phyloP scores from a whole-genome alignment of 2,888 invertebrate genomes.

The Fragum whitleyi region DNA sequence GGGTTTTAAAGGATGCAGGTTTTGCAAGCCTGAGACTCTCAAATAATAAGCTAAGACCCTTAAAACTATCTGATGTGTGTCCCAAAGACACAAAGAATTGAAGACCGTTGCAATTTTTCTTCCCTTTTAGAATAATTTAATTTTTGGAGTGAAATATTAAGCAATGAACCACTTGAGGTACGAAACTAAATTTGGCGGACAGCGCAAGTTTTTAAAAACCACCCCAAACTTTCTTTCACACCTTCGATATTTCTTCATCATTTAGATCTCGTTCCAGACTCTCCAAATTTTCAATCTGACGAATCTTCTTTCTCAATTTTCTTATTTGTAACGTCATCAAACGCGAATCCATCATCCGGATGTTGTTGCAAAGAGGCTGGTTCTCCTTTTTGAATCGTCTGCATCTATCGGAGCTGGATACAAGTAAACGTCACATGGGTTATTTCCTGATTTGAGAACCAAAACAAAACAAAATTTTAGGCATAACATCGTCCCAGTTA shows the following conservation, averaged over 20 bases:
- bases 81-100: too few relatives aligned
- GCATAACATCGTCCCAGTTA: too few relatives aligned
- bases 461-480: conserved; percentile 28
- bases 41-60: too few relatives aligned
- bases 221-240: conserved; percentile 31
- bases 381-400: neutral
- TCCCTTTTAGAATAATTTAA: too few relatives aligned
- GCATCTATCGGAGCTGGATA: neutral
- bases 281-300: conserved; percentile 81
- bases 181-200: too few relatives aligned
- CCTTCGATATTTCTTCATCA: conserved; percentile 78
- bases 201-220: too few relatives aligned
- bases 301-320: conserved; percentile 79
- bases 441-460: conserved; percentile 21
- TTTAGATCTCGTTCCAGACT: conserved; percentile 73
- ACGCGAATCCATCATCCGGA: conserved; percentile 32
- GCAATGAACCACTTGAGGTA: too few relatives aligned
- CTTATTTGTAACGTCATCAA: conserved; percentile 58
- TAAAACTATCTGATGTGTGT: too few relatives aligned
- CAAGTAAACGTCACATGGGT: conserved; percentile 15
- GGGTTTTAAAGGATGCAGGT: too few relatives aligned
- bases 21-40: too few relatives aligned
- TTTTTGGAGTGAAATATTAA: too few relatives aligned
- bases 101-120: too few relatives aligned
- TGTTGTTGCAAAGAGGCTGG: neutral